Conservation (phyloP, 1,140 invertebrate species). For the Rhynchophorus ferrugineus region DNA sequence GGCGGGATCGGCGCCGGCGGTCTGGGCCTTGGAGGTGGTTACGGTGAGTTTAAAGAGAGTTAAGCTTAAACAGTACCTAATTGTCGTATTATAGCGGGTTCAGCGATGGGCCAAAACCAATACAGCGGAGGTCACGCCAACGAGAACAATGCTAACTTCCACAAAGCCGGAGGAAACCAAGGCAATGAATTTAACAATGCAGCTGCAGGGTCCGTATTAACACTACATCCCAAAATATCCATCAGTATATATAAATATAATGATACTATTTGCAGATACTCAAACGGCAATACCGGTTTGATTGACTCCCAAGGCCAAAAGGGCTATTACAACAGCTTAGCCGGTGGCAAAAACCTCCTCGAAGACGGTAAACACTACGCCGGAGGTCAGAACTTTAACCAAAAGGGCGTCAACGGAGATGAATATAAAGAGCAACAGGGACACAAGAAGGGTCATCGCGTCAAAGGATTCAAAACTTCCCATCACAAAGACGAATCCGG, state of each 20-base stretch:
- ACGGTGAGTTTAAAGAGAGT: conserved; percentile 29
- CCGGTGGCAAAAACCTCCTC: conserved; percentile 48
- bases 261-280: conserved; percentile 32
- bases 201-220: conserved; percentile 39
- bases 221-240: too few species aligned
- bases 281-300: conserved; percentile 42
- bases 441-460: conserved; percentile 58
- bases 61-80: not conserved
- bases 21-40: conserved; percentile 44
- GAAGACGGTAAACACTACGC: conserved; percentile 50
- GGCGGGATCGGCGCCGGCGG: conserved; percentile 35
- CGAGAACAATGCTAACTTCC: conserved; percentile 44
- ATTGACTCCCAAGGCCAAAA: conserved; percentile 48
- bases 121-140: conserved; percentile 49
- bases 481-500: conserved; percentile 60
- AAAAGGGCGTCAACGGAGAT: conserved; percentile 49
- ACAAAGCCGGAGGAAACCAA: conserved; percentile 46
- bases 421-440: conserved; percentile 47
- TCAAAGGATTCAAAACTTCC: conserved; percentile 55
- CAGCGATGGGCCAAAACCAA: conserved; percentile 46
- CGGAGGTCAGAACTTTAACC: conserved; percentile 47
- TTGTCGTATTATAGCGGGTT: conserved; percentile 37
- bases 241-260: too few species aligned
- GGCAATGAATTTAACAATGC: conserved; percentile 47
- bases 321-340: conserved; percentile 48